Conservation (phyloP, 2,797 vertebrate species). For the Cercopithecus hamlyni region DNA sequence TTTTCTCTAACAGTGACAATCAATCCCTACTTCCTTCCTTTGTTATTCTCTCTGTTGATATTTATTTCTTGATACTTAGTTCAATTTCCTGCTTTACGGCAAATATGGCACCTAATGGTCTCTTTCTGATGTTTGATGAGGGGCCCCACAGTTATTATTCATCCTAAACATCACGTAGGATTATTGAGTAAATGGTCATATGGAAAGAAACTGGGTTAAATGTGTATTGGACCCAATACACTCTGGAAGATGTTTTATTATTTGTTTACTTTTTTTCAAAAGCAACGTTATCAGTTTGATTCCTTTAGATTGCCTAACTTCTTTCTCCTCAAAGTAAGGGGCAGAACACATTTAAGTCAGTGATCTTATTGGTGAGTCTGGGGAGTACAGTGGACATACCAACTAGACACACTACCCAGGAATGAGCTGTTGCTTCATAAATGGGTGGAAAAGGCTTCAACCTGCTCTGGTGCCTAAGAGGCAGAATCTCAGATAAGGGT, state of each 20-base stretch:
- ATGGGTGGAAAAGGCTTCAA: background rate
- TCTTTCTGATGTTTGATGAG: background rate
- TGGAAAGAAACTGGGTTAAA: background rate
- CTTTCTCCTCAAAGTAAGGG: background rate
- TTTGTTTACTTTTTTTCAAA: background rate
- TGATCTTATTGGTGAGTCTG: background rate
- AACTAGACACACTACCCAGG: background rate
- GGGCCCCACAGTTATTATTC: background rate
- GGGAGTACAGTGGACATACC: background rate
- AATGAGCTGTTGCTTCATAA: background rate
- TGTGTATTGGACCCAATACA: background rate
- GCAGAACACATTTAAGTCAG: background rate
- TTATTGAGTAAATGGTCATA: background rate
- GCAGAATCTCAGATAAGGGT: background rate
- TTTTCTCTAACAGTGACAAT: background rate
- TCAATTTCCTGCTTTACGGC: background rate
- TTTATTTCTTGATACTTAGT: background rate
- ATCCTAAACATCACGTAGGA: background rate
- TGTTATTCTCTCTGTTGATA: background rate
- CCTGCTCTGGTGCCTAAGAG: slow-evolving; percentile 17
- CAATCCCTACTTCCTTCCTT: background rate
- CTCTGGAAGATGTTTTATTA: background rate
- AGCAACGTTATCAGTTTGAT: background rate
- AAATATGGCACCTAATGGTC: background rate
- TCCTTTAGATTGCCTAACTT: background rate